phyloP scores from a whole-genome alignment of 2,888 invertebrate genomes.

The Eremobia ochroleuca region DNA sequence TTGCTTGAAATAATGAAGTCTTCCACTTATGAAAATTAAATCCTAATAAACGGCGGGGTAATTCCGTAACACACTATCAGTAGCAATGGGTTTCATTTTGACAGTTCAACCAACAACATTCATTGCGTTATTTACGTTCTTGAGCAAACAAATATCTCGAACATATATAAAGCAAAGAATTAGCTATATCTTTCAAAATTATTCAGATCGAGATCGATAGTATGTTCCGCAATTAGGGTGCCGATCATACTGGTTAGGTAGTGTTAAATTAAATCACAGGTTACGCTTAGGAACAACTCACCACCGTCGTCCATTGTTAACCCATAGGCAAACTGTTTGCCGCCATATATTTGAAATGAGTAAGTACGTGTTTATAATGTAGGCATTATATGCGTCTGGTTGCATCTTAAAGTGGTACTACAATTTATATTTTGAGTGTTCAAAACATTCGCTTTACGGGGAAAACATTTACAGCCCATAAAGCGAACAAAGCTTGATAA shows the following conservation, averaged over 20 bases:
- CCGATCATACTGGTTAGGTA: background rate
- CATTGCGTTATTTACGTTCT: background rate
- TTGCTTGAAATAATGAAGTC: background rate
- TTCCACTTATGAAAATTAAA: background rate
- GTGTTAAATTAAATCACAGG: background rate
- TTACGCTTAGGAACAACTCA: background rate
- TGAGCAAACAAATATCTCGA: background rate
- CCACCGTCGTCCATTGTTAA: background rate
- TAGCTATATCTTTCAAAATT: background rate
- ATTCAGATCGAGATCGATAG: background rate
- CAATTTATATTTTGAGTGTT: constrained; percentile 48
- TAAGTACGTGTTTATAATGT: constrained; percentile 1
- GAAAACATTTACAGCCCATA: constrained; percentile 60
- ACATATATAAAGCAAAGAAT: background rate
- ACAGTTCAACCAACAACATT: background rate
- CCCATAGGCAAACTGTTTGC: background rate
- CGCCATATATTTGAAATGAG: background rate
- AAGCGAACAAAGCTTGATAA: constrained; percentile 56
- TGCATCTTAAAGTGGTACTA: constrained; percentile 12
- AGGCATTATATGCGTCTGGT: too few relatives aligned
- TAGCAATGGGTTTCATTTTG: background rate
- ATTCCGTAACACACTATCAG: background rate
- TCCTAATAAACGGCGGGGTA: background rate
- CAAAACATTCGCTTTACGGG: constrained; percentile 38
- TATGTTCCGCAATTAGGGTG: background rate